Base-by-base conservation (phyloP, 2,113 vertebrate species). In the Galeopterus variegatus region DNA sequence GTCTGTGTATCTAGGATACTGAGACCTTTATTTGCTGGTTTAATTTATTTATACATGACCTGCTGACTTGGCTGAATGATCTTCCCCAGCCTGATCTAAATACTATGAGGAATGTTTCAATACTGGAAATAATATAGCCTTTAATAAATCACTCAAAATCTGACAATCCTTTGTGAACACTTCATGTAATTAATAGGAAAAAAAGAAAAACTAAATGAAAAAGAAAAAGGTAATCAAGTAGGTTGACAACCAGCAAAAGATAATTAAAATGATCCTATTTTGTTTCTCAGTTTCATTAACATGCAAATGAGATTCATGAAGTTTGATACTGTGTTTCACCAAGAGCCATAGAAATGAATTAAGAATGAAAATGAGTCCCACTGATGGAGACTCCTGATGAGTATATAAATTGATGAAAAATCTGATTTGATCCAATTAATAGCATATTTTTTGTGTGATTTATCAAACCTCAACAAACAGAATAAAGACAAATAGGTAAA, bases 271-370 rank as follows among this genome's bases (percentile, higher is more conserved):
- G 50, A 97, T 31, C 84, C 90, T 96, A 90, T 97, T 98, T 97
- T 97, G 95, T 91, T 50, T 92, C 26, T 96, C 45, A 7, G 36
- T 96, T 97, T 97, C 69, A 96, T 96, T 97, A 97, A 56, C 93
- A 97, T 97, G 95, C 83, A 98, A 98, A 98, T 95, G 96, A 97
- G 98, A 98, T 97, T 96, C 36, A 96, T 97, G 96, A 97, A 96
- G 88, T 75, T 56, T 97, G 88, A 96, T 97, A 97, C 33, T 98
- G 97, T 95, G 14, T 45, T 96, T 84, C 93, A 97, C 96, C 89
- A 94, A 96, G 92, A 97, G 95, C 97, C 90, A 97, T 0, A 97
- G 96, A 97, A 97, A 97, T 6, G 80, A 92, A 97, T 96, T 97
- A 96, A 96, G 95, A 97, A 97, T 97, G 83, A 93, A 98, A 97